Base-by-base conservation (phyloP, 2,888 invertebrate genomes). In the Nomada ferruginata region DNA sequence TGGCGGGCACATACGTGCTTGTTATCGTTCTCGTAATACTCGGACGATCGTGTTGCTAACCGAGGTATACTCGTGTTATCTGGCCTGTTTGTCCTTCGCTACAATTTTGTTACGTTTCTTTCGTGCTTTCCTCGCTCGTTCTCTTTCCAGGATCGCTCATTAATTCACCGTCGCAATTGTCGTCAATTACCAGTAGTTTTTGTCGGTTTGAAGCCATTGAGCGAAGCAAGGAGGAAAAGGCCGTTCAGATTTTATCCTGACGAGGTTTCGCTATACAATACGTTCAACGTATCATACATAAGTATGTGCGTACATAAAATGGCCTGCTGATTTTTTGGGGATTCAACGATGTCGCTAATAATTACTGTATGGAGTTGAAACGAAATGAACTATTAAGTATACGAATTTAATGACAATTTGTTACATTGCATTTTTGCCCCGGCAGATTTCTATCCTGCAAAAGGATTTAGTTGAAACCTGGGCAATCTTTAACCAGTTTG, bases 11-110 rank as follows among this genome's bases (percentile, higher is more conserved):
- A 81, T 83, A 84, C 79, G 76, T 83, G 82, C 52, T 83, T 76
- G 88, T 89, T 91, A 90, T 90, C 90, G 82, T 87, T 86, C 88
- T 89, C 85, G 84, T 87, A 85, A 88, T 82, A 87, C 86, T 87
- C 84, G 84, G 71, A 85, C 77, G 81, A 72, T 85, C 85, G 85
- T 85, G 85, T 85, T 85, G 85, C 85, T 82, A 85, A 85, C 85
- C 87, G 87, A 87, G 75, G 78, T 84, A 61, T 61, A 74, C 84
- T 82, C 85, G 86, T 87, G 89, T 90, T 90, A 90, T 90, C 88
- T 82, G 61, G 59, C 60, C 71, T 72, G 85, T 63, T 76, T 76
- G 80, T 84, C 84, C 85, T 85, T 82, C 79, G 68, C 44, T 72
- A 78, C 61, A 79, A 85, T 85, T 81, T 84, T 68, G 77, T 85